Evolutionary conservation across 2,113 vertebrate species (phyloP), one percentile per base, ranked within the genome.

Genomic region (Ctenodactylus gundi): DNA sequence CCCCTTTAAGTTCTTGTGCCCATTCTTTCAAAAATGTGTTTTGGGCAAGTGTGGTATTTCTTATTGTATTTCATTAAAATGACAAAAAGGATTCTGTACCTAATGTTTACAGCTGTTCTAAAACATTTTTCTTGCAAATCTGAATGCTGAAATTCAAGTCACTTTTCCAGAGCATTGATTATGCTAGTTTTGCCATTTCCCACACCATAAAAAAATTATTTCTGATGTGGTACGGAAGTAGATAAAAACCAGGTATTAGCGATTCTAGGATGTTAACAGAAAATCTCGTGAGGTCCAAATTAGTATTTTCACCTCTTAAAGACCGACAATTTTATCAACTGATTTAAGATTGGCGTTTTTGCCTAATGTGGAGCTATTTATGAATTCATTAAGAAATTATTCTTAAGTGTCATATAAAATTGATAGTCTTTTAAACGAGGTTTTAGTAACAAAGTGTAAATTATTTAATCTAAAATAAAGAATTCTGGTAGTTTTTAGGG

Each of bases 141-240:
- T 25, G 21, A 95, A 73, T 46, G 31, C 20, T 86, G 29, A 88
- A 88, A 23, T 64, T 90, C 51, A 77, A 94, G 49, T 55, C 3
- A 80, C 2, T 85, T 70, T 25, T 78, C 36, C 57, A 36, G 58
- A 90, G 83, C 93, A 80, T 44, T 70, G 25, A 72, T 17, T 31
- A 15, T 65, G 53, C 64, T 90, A 95, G 34, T 88, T 88, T 34
- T 95, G 78, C 18, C 68, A 96, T 84, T 95, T 94, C 89, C 92
- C 89, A 80, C 57, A 95, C 80, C 89, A 94, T 41, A 72, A 80
- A 88, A 90, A 2, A 78, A 77, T 27, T 6, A 55, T 86, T 80
- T 58, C 53, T 93, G 36, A 91, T 89, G 80, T 73, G 82, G 55
- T 75, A 49, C 90, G 41, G 88, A 93, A 93, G 91, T 0, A 73